phyloP scores from a whole-genome alignment of 2,113 vertebrate species.

The Egretta garzetta region DNA sequence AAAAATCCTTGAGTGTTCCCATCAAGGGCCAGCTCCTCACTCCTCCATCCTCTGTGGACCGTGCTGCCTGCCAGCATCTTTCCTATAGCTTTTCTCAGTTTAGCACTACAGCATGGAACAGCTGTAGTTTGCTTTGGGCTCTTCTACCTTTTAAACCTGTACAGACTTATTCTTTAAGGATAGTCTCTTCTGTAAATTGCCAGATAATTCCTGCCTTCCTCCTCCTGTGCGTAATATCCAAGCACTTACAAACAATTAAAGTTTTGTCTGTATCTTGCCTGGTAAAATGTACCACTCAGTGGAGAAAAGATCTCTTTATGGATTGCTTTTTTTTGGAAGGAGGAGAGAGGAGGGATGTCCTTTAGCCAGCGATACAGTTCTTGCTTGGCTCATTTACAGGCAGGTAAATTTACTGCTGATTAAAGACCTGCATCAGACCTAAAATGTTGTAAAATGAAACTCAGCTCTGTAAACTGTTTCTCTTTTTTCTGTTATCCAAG shows the following conservation, averaged over 20 bases:
- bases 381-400: not conserved
- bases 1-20: not conserved
- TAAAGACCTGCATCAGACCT: not conserved
- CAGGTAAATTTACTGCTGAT: not conserved
- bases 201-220: not conserved
- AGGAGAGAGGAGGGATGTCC: not conserved
- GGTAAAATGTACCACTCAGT: not conserved
- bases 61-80: not conserved
- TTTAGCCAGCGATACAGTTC: not conserved
- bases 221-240: not conserved
- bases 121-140: not conserved
- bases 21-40: not conserved
- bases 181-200: not conserved
- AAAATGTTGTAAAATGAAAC: not conserved
- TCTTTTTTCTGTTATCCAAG: not conserved
- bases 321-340: not conserved
- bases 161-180: not conserved
- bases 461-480: not conserved
- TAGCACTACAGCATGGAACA: not conserved
- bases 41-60: not conserved
- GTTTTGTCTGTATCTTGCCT: not conserved
- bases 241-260: not conserved
- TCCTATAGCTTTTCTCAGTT: not conserved
- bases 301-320: not conserved
- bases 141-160: not conserved